These are phyloP conservation scores for Microctonus hyperodae DNA, from an alignment of 2,888 invertebrate genomes.

Conservation along the genomic window DNA sequence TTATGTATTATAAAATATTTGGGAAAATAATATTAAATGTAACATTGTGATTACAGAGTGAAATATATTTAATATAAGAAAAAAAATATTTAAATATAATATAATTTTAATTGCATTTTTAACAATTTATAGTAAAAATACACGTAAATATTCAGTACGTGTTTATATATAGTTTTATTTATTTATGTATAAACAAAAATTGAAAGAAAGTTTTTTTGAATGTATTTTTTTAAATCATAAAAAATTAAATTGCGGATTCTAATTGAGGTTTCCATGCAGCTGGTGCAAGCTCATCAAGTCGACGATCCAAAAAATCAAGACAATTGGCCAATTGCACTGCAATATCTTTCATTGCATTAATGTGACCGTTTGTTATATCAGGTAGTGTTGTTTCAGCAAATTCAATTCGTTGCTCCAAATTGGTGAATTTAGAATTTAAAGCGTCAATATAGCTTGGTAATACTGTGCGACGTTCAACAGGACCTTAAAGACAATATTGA, in stretches of 20 bases:
- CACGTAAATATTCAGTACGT: not conserved
- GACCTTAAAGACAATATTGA: constrained; percentile 48
- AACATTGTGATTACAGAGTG: not conserved
- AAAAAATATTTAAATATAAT: not conserved
- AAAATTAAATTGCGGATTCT: constrained; percentile 3
- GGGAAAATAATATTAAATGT: not conserved
- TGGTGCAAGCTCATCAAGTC: constrained; percentile 65
- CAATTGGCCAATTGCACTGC: constrained; percentile 61
- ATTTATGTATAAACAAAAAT: no score
- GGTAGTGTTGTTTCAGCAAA: constrained; percentile 60
- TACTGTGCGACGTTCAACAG: constrained; percentile 51
- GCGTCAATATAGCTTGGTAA: constrained; percentile 65
- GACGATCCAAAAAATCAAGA: constrained; percentile 63
- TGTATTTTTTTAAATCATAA: no score
- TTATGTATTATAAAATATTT: not conserved
- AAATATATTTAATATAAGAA: constrained; percentile 1
- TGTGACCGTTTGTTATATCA: constrained; percentile 61
- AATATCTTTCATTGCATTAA: constrained; percentile 64
- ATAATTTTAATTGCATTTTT: not conserved
- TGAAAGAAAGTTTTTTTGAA: no score
- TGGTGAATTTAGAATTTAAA: constrained; percentile 62
- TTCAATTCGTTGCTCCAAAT: constrained; percentile 62
- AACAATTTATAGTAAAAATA: not conserved
- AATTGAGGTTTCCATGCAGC: constrained; percentile 55
- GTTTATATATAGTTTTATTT: no score